A percentile compares a stretch with the other conserved stretches of the same genome.
phyloP scores from a whole-genome alignment of 2,113 vertebrate species.

The Chaetodon auriga region DNA sequence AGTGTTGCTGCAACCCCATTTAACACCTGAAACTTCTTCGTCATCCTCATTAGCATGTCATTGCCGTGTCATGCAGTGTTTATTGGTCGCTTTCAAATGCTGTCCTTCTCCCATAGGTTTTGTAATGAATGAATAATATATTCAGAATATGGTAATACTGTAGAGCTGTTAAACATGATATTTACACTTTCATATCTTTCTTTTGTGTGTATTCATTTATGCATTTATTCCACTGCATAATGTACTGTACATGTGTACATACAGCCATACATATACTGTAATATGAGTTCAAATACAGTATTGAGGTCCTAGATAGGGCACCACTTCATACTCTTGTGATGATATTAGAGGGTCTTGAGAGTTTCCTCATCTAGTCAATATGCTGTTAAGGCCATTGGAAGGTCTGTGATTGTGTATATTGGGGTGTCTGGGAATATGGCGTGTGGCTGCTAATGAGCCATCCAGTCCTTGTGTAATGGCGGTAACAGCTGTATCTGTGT shows the following conservation, averaged over 20 bases:
- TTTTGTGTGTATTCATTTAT: not conserved
- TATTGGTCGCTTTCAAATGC: constrained; percentile 39
- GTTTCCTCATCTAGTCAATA: not conserved
- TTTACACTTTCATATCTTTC: not conserved
- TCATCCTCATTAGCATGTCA: constrained; percentile 51
- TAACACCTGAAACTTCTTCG: constrained; percentile 49
- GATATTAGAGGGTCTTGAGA: not conserved
- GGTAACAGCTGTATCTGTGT: not conserved
- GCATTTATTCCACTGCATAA: not conserved
- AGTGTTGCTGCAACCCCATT: constrained; percentile 58
- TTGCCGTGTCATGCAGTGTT: constrained; percentile 55
- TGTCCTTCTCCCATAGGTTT: constrained; percentile 3
- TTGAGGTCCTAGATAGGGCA: not conserved
- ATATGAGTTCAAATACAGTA: not conserved
- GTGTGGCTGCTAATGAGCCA: not conserved
- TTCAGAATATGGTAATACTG: not conserved
- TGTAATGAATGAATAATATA: constrained; percentile 20
- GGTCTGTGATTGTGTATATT: not conserved
- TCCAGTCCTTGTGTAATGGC: not conserved
- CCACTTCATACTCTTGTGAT: not conserved
- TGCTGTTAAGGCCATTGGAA: not conserved
- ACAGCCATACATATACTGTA: not conserved
- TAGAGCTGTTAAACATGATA: not conserved
- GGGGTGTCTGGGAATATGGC: not conserved
- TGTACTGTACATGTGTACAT: too few relatives aligned